Conservation (phyloP, 2,888 invertebrate genomes). For the Gymnosoma rotundatum region DNA sequence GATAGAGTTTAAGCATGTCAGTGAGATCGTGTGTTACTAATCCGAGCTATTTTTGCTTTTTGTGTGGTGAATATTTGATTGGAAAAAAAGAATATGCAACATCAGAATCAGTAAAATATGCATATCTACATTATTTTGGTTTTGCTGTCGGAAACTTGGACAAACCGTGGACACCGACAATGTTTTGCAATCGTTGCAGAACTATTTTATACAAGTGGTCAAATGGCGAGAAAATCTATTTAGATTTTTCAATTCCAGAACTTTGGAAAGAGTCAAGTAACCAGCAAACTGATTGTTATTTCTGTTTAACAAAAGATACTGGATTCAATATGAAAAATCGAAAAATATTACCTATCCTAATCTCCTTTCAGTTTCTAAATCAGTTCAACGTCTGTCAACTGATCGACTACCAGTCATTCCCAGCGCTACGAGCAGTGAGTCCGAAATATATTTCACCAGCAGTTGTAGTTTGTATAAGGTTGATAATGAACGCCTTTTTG, state of each 20-base stretch:
- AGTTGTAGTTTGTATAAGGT: background rate
- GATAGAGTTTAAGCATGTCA: conserved; percentile 8
- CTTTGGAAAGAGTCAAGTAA: conserved; percentile 15
- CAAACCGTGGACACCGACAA: conserved; percentile 30
- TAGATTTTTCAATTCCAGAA: conserved; percentile 35
- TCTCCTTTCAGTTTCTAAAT: background rate
- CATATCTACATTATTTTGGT: conserved; percentile 22
- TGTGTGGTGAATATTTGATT: background rate
- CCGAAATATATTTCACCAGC: background rate
- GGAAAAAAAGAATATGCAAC: conserved; percentile 29
- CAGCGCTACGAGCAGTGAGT: too few relatives aligned
- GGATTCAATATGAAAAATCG: conserved; percentile 7
- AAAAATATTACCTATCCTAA: background rate
- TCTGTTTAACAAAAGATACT: background rate
- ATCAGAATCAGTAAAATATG: conserved; percentile 32
- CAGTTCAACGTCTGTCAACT: too few relatives aligned
- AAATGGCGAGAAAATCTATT: conserved; percentile 40
- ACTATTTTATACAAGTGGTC: conserved; percentile 40
- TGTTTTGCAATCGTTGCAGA: conserved; percentile 31
- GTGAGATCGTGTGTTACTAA: background rate
- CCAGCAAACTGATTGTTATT: conserved; percentile 8
- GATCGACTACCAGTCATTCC: too few relatives aligned
- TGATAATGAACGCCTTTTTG: conserved; percentile 14
- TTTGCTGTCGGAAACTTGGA: conserved; percentile 37
- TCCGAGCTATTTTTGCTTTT: conserved; percentile 9